Evolutionary conservation across 1,140 invertebrate species (phyloP), one percentile per base, ranked within the genome.

Genomic region (Orussus abietinus): DNA sequence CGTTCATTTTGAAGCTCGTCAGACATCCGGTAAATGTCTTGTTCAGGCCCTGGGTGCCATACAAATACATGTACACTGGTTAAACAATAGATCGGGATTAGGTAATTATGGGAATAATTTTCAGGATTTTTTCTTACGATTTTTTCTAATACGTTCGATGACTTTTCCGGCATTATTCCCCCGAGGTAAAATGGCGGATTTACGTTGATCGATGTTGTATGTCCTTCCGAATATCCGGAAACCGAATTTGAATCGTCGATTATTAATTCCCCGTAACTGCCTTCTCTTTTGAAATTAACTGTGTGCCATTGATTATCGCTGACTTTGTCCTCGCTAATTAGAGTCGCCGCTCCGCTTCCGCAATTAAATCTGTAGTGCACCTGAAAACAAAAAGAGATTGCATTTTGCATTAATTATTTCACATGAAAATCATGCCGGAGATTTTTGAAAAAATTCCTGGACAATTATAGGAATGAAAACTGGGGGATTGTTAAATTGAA

Each of bases 261-360:
- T 1, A 72, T 72, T n/a, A 94, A 64, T 43, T 79, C 80, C 1
- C 84, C 85, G 38, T 73, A 60, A 18, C 75, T 72, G 2, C 65
- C 57, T 18, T 76, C 61, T 35, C 84, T 70, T 25, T 76, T 81
- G 51, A 87, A 78, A 9, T 72, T 71, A 0, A 87, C 77, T 0
- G 75, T 81, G 61, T 98, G 95, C 95, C 94, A 98, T 21, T 83
- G 59, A 5, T 84, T 84, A 64, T 97, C 92, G 52, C 91, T 86
- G 42, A 91, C 84, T 7, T 69, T 72, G 2, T 63, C 56, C 0
- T 75, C 56, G 17, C 68, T 75, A 2, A 66, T 59, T 0, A 95
- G 63, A 0, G 72, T 45, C 0, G 77, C 83, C 0, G 79, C 67
- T n/a, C 81, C 85, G 12, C 73, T 80, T 19, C 87, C 89, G 66